Conservation (phyloP, 2,888 invertebrate genomes). For the Capitulum mitella region DNA sequence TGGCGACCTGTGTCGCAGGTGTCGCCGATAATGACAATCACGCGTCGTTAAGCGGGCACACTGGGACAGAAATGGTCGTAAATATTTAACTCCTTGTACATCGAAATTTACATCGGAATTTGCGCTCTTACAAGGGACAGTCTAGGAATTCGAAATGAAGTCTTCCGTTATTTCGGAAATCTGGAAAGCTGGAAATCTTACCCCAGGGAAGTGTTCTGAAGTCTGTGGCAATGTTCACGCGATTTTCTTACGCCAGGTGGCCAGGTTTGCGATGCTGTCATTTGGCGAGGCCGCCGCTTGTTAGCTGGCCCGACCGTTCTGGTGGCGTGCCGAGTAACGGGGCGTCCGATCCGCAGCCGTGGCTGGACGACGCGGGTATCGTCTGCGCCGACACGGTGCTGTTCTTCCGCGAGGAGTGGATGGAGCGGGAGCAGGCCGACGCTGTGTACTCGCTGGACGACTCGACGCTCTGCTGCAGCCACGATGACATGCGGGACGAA, state of each 20-base stretch:
- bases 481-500: not conserved
- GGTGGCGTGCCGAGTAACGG: not conserved
- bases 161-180: too few relatives aligned
- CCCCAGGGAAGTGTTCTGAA: not conserved
- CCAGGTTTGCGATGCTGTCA: not conserved
- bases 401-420: not conserved
- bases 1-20: too few relatives aligned
- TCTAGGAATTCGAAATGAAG: too few relatives aligned
- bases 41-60: too few relatives aligned
- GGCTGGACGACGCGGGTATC: not conserved
- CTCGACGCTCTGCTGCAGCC: not conserved
- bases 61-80: too few relatives aligned
- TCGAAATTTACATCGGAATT: too few relatives aligned
- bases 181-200: not conserved
- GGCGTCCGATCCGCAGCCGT: not conserved
- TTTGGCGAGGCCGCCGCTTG: not conserved
- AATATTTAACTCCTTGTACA: too few relatives aligned
- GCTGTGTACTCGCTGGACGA: not conserved
- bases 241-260: not conserved
- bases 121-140: too few relatives aligned
- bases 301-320: not conserved
- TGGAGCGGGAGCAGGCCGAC: not conserved
- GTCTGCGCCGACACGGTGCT: not conserved
- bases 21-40: too few relatives aligned
- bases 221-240: not conserved